Evolutionary conservation across 2,888 invertebrate species (phyloP).

Genomic region (Luffia ferchaultella): DNA sequence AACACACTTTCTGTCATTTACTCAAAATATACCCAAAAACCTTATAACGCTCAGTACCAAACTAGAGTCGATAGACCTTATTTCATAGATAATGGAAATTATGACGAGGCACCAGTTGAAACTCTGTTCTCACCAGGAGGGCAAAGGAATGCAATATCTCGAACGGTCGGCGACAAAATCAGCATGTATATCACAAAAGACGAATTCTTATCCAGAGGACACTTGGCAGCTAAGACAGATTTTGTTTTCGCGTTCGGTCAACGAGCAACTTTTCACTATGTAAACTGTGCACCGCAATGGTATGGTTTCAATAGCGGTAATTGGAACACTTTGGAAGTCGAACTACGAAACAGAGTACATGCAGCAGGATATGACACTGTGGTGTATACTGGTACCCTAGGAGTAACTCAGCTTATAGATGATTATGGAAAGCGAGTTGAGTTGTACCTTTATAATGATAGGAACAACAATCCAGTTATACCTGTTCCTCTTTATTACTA

Average conservation of each 20-base stretch:
- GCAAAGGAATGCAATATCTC: conserved; percentile 26
- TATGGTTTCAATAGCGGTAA: conserved; percentile 68
- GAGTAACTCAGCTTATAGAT: conserved; percentile 59
- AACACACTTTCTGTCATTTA: conserved; percentile 29
- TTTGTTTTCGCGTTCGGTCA: conserved; percentile 68
- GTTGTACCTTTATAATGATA: conserved; percentile 40
- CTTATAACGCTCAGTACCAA: conserved; percentile 46
- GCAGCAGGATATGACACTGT: conserved; percentile 31
- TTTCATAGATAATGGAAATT: conserved; percentile 35
- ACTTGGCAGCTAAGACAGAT: conserved; percentile 71
- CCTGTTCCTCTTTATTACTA: conserved; percentile 54
- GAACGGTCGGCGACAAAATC: conserved; percentile 30
- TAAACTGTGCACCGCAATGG: conserved; percentile 77
- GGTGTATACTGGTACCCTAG: conserved; percentile 70
- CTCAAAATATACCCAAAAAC: conserved; percentile 46
- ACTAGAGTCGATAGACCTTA: conserved; percentile 40
- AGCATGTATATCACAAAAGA: conserved; percentile 43
- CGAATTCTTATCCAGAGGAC: conserved; percentile 65
- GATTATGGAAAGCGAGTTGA: conserved; percentile 32
- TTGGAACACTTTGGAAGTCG: conserved; percentile 63
- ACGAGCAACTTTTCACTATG: conserved; percentile 69
- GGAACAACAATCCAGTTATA: conserved; percentile 44
- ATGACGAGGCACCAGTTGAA: conserved; percentile 30
- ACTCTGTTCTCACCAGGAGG: conserved; percentile 36
- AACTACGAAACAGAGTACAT: conserved; percentile 43